Conservation (phyloP, 2,888 invertebrate species). For the Malthinus seriepunctatus region DNA sequence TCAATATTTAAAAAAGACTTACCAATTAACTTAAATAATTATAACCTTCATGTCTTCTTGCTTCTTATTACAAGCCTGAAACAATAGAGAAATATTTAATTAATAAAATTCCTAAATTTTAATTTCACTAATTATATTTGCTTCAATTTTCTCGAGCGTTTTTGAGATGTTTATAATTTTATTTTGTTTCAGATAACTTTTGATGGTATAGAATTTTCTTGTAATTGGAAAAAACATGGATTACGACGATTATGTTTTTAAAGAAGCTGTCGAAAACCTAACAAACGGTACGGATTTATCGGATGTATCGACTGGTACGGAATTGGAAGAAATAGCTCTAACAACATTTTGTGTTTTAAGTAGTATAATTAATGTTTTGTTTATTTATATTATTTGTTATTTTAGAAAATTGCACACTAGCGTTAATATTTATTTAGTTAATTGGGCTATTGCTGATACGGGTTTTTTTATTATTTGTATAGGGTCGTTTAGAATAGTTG, state of each 20-base stretch:
- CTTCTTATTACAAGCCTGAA: no score
- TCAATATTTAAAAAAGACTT: no score
- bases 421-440: slow-evolving; percentile 19
- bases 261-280: slow-evolving; percentile 6
- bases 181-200: not conserved
- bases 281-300: not conserved
- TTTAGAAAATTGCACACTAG: slow-evolving; percentile 21
- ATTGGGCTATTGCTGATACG: slow-evolving; percentile 26
- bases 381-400: slow-evolving; percentile 21
- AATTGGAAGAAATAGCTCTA: slow-evolving; percentile 12
- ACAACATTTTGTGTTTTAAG: slow-evolving; percentile 13
- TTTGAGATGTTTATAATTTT: no score
- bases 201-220: not conserved
- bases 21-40: no score
- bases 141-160: no score
- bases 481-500: slow-evolving; percentile 12
- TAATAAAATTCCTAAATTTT: no score
- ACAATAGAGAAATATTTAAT: no score
- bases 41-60: no score
- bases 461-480: slow-evolving; percentile 17
- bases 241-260: slow-evolving; percentile 21
- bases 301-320: not conserved
- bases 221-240: slow-evolving; percentile 18
- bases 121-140: no score
- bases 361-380: slow-evolving; percentile 12